A percentile compares a stretch with the other conserved stretches of the same genome.
These are phyloP conservation scores for Dascyllus trimaculatus DNA, from an alignment of 2,113 vertebrate genomes.

Conservation along the genomic window DNA sequence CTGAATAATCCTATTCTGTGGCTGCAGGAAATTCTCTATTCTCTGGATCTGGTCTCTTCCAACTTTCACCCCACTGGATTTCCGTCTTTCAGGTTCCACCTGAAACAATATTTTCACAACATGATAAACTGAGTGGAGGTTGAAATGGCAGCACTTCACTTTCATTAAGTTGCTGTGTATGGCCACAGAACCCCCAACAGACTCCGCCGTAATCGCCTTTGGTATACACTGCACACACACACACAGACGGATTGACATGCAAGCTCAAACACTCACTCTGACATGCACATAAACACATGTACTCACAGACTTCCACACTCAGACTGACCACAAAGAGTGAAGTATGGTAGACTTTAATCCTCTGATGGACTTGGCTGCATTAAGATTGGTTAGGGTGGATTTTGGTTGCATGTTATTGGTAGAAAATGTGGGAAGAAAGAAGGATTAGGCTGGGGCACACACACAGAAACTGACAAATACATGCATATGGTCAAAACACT, in stretches of 20 bases:
- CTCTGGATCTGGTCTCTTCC: slow-evolving; percentile 56
- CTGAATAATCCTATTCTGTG: slow-evolving; percentile 63
- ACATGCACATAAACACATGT: not conserved
- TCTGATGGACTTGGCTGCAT: slow-evolving; percentile 30
- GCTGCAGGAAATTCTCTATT: slow-evolving; percentile 62
- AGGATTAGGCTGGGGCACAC: slow-evolving; percentile 14
- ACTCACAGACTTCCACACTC: not conserved
- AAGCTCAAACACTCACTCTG: not conserved
- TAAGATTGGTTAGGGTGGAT: slow-evolving; percentile 22
- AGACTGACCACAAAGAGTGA: slow-evolving; percentile 46
- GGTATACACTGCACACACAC: slow-evolving; percentile 21
- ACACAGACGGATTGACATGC: not conserved
- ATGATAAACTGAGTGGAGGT: slow-evolving; percentile 62
- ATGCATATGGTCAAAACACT: slow-evolving; percentile 8
- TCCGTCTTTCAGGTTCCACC: slow-evolving; percentile 60
- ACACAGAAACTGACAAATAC: slow-evolving; percentile 16
- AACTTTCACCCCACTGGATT: slow-evolving; percentile 62
- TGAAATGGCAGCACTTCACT: slow-evolving; percentile 57
- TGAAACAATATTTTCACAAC: slow-evolving; percentile 80
- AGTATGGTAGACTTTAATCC: slow-evolving; percentile 37
- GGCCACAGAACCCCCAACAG: slow-evolving; percentile 51
- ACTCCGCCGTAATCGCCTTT: slow-evolving; percentile 44
- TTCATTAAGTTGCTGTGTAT: slow-evolving; percentile 59
- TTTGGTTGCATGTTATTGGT: slow-evolving; percentile 36
- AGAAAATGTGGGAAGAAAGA: slow-evolving; percentile 38